Base-by-base conservation (phyloP, 2,888 invertebrate genomes). In the Rotaria socialis region DNA sequence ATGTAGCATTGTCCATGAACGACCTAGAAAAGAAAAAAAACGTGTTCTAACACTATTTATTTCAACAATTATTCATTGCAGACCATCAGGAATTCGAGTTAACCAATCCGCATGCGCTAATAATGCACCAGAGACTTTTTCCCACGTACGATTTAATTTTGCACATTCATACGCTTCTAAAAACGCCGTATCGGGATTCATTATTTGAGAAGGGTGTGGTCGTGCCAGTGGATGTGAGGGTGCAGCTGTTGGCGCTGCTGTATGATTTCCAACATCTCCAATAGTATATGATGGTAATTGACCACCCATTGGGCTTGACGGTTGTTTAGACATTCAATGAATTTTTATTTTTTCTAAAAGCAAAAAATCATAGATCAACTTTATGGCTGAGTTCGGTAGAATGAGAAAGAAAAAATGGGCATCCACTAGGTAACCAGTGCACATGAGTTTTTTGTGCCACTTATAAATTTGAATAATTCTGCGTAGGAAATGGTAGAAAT, bases 121-220 rank as follows among this genome's bases (percentile, higher is more conserved):
- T n/a, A 80, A n/a, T n/a, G 80, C 47, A 24, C 47, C 47, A 24
- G 47, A 80, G 24, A 80, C 80, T 47, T 80, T 80, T n/a, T 47
- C 6, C 80, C 80, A 80, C 14, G n/a, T n/a, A n/a, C 47, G 47
- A 47, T 80, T 80, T n/a, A 80, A 3, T 47, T 80, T 80, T 1
- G 80, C 80, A 80, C 47, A 80, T 19, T 80, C 80, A 11, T 80
- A 80, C 10, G 47, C 80, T 47, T 47, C 47, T 3, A 47, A 11
- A 80, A 80, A 47, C 3, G 3, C 47, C 8, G 47, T 4, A n/a
- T 24, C 80, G 8, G 47, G 10, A n/a, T 80, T n/a, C 1, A n/a
- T 14, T 47, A 14, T 11, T 80, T 80, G 7, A 35, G 67, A 67
- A 19, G 35, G 35, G 5, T 5, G 67, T 67, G 67, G 35, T 27